These are phyloP conservation scores for Suricata suricatta DNA, from an alignment of 2,113 vertebrate species.

Conservation along the genomic window DNA sequence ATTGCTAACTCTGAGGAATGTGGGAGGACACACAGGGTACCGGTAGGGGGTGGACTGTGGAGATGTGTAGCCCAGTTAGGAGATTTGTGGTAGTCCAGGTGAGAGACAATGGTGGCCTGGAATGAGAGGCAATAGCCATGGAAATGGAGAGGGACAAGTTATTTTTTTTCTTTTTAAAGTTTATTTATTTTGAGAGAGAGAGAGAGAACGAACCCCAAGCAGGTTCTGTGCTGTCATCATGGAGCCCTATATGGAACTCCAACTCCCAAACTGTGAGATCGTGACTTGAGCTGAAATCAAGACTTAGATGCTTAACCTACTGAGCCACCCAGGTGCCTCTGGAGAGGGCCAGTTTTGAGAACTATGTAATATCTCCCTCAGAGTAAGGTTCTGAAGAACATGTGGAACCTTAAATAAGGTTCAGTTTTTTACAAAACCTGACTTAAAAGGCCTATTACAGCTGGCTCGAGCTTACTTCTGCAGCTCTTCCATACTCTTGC, in stretches of 20 bases:
- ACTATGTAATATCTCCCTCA: not conserved
- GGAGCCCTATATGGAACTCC: too few species aligned
- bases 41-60: not conserved
- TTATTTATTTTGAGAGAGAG: too few species aligned
- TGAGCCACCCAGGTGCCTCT: too few species aligned
- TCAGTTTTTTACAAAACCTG: not conserved
- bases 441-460: not conserved
- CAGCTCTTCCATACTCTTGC: not conserved
- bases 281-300: too few species aligned
- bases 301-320: too few species aligned
- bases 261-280: too few species aligned
- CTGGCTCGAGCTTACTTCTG: not conserved
- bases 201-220: too few species aligned
- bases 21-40: not conserved
- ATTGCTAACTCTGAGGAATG: not conserved
- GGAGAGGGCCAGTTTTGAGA: not conserved
- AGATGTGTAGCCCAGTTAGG: not conserved
- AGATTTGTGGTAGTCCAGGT: not conserved
- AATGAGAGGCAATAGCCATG: not conserved
- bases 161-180: too few species aligned
- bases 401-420: not conserved
- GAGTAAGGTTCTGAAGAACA: not conserved
- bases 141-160: too few species aligned
- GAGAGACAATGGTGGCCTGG: not conserved
- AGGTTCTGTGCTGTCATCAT: too few species aligned